Base-by-base conservation (phyloP, 2,797 vertebrate genomes). In the Peromyscus nudipes region DNA sequence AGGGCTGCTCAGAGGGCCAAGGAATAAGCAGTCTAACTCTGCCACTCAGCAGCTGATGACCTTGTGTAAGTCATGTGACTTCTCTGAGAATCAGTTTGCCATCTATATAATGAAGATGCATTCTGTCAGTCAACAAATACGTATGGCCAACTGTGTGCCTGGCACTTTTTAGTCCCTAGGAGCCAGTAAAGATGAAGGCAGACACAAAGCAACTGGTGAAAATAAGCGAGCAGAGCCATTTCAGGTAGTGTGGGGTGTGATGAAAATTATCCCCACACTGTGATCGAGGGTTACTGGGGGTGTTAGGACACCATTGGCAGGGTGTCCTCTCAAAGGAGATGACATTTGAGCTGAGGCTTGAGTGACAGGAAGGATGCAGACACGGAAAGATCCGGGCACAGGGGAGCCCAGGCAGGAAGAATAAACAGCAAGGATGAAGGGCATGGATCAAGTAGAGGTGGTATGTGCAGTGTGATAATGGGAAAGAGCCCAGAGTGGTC, bases 391-490 rank as follows among this genome's bases (percentile, higher is more conserved):
- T 25, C 60, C 25, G 27, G n/a, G 79, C 57, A 52, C 23, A 16
- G 49, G 16, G 37, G n/a, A 80, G 14, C 29, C 46, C 43, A 46
- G 91, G 57, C 55, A 60, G 69, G 82, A 43, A 52, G 8, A 5
- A 40, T 3, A 19, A 3, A 43, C 1, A 11, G 16, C 69, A 37
- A 84, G 43, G 92, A 67, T 8, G 14, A 37, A 46, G 60, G 57
- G 8, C 3, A 2, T 16, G 46, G 52, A 25, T 82, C 37, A 8
- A 12, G 69, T 34, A 17, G 40, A 75, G 81, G 19, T 43, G 29
- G 34, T 0, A 1, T n/a, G 57, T 73, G 25, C n/a, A 55, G 23
- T 10, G 5, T 4, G 11, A 60, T 0, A 10, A 25, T 0, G 1
- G 71, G 65, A 27, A 75, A 13, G 46, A 43, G 49, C 21, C 52